Conservation (phyloP, 1,140 invertebrate species). For the Caerostris extrusa region DNA sequence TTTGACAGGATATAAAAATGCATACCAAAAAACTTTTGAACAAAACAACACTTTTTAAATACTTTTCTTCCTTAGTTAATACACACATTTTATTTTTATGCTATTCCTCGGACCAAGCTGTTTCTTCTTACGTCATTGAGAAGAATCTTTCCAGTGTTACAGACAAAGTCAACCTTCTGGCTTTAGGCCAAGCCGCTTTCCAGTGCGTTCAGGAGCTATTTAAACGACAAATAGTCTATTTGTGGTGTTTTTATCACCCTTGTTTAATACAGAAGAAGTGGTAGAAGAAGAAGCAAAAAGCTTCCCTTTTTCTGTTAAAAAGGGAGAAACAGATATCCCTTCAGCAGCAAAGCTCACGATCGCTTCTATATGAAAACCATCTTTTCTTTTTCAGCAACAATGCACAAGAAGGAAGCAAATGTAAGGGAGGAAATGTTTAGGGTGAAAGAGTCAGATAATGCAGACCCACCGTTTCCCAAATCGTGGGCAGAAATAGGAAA, state of each 20-base stretch:
- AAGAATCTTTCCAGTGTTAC: constrained; percentile 28
- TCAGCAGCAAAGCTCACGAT: neutral
- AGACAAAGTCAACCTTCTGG: constrained; percentile 26
- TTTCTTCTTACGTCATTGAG: constrained; percentile 44
- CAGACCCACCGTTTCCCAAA: constrained; percentile 17
- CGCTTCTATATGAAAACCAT: constrained; percentile 59
- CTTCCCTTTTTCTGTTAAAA: neutral
- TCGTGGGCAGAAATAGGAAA: constrained; percentile 7
- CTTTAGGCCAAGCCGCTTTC: neutral
- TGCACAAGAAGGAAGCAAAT: neutral
- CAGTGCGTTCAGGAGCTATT: constrained; percentile 23
- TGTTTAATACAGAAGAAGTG: neutral
- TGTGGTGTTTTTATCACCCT: constrained; percentile 42
- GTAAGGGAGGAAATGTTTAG: constrained; percentile 30
- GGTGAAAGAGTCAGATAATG: constrained; percentile 20
- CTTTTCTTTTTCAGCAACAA: constrained; percentile 45
- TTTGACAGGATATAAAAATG: no score
- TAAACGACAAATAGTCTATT: constrained; percentile 60
- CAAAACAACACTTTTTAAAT: neutral
- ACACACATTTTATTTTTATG: neutral
- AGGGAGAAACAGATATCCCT: constrained; percentile 28
- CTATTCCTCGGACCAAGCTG: constrained; percentile 13
- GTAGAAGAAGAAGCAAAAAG: neutral
- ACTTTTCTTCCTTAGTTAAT: neutral
- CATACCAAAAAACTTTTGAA: no score